Percentiles rank a stretch among this genome's conserved stretches.
Evolutionary conservation across 2,797 vertebrate species (phyloP).

Genomic region (Echiichthys vipera): DNA sequence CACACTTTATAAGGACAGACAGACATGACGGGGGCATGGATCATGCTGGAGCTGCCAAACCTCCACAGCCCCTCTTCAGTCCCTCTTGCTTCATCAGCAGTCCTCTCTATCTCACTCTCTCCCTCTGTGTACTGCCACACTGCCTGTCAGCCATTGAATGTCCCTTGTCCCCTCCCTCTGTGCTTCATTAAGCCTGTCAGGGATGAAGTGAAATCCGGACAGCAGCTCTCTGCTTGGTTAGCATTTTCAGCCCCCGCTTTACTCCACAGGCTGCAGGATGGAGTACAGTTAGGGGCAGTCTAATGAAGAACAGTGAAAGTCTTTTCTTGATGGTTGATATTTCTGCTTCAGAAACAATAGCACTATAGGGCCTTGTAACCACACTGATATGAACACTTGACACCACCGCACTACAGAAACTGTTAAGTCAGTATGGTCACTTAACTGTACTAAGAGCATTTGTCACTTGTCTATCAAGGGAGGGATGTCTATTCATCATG

Average conservation of each 20-base stretch:
- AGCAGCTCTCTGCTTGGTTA: conserved; percentile 69
- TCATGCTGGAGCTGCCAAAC: conserved; percentile 60
- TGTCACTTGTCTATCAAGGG: background rate
- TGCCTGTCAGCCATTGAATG: conserved; percentile 66
- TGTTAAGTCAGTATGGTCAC: background rate
- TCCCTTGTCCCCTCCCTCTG: conserved; percentile 59
- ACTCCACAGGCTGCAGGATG: conserved; percentile 33
- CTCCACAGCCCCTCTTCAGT: conserved; percentile 46
- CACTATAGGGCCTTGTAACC: background rate
- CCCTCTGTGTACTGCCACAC: conserved; percentile 40
- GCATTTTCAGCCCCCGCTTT: conserved; percentile 48
- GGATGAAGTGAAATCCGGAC: conserved; percentile 72
- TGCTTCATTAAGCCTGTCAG: conserved; percentile 76
- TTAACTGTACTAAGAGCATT: background rate
- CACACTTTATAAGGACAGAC: conserved; percentile 28
- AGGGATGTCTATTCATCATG: background rate
- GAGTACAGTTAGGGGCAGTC: conserved; percentile 27
- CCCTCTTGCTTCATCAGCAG: conserved; percentile 74
- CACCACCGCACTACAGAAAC: background rate
- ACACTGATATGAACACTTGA: conserved; percentile 1
- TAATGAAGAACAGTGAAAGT: background rate
- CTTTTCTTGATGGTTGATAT: conserved; percentile 25
- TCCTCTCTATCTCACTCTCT: conserved; percentile 24
- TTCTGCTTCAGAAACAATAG: conserved; percentile 6
- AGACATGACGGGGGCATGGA: conserved; percentile 49